phyloP scores from a whole-genome alignment of 1,140 invertebrate genomes.

The Micrasema longulum region DNA sequence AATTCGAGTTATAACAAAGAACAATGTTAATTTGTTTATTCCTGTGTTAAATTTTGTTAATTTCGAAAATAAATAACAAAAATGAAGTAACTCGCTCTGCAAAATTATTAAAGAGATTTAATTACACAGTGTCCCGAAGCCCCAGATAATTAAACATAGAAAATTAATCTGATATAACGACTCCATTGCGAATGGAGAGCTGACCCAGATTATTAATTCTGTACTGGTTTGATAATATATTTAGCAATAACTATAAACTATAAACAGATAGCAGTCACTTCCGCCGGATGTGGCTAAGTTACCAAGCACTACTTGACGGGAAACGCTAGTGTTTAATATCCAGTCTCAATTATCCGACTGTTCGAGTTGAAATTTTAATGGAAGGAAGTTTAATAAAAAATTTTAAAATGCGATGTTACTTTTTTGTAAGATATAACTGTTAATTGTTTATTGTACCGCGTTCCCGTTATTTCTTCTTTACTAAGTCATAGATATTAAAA shows the following conservation, averaged over 20 bases:
- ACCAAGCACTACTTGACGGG: too few relatives aligned
- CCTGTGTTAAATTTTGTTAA: not conserved
- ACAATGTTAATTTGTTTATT: not conserved
- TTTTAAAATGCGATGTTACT: too few relatives aligned
- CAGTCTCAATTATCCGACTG: too few relatives aligned
- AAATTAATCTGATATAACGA: conserved; percentile 30
- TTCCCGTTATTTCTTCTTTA: too few relatives aligned
- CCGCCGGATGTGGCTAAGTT: conserved; percentile 24
- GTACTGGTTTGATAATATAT: conserved; percentile 13
- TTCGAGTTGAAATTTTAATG: too few relatives aligned
- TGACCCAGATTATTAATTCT: conserved; percentile 21
- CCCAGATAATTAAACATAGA: conserved; percentile 22
- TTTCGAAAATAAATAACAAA: not conserved
- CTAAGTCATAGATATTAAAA: too few relatives aligned
- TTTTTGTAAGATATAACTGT: too few relatives aligned
- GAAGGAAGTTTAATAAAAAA: too few relatives aligned
- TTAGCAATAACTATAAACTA: too few relatives aligned
- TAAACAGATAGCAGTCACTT: conserved; percentile 24
- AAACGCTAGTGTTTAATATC: too few relatives aligned
- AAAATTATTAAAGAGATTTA: not conserved
- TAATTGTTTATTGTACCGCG: too few relatives aligned
- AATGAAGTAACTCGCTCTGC: not conserved
- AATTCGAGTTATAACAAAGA: not conserved
- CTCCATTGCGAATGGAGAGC: conserved; percentile 4
- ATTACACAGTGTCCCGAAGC: not conserved